Conservation (phyloP, 1,140 invertebrate species). For the Cotesia chilonis region DNA sequence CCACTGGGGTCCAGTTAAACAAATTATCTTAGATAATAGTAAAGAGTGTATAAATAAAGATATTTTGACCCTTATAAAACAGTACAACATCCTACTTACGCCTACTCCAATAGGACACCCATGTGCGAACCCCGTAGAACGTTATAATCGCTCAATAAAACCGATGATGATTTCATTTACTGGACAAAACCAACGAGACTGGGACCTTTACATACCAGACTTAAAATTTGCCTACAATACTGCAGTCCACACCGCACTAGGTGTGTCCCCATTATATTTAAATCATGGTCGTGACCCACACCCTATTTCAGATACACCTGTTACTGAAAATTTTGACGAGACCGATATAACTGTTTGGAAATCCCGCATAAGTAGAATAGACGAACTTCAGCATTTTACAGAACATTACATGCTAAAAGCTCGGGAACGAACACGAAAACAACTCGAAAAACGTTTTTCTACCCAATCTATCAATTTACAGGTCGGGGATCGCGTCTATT, state of each 20-base stretch:
- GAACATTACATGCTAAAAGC: no score
- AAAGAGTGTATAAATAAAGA: constrained; percentile 25
- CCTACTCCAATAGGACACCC: constrained; percentile 16
- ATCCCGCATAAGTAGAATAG: no score
- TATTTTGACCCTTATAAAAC: not conserved
- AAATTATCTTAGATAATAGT: constrained; percentile 54
- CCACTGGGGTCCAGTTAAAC: constrained; percentile 51
- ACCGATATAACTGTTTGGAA: no score
- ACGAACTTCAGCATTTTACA: no score
- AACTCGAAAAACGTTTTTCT: no score
- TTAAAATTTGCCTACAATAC: constrained; percentile 2
- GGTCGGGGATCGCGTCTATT: no score
- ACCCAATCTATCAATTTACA: no score
- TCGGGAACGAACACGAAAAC: no score
- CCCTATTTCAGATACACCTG: not conserved
- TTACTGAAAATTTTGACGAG: not conserved
- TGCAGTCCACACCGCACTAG: not conserved
- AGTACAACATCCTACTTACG: not conserved
- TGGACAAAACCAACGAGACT: constrained; percentile 45
- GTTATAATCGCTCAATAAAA: constrained; percentile 12
- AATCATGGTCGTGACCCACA: not conserved
- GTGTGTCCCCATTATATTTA: not conserved
- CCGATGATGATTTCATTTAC: constrained; percentile 42
- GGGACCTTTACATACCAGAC: constrained; percentile 48
- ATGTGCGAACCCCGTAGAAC: constrained; percentile 24